Evolutionary conservation across 1,140 invertebrate species (phyloP).

Genomic region (Ceratosolen fusciceps): DNA sequence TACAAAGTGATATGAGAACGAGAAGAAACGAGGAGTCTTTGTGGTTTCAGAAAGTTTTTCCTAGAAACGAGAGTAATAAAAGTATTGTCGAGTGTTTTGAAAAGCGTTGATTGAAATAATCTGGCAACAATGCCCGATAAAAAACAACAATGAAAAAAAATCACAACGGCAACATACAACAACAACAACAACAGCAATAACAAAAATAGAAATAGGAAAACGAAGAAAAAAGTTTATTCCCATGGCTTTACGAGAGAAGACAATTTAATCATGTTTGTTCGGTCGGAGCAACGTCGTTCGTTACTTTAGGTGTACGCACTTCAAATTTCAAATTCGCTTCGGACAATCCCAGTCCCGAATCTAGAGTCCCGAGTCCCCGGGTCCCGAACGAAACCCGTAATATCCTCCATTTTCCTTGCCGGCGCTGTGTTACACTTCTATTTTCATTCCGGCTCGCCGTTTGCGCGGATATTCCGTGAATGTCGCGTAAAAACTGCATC

Average conservation of each 20-base stretch:
- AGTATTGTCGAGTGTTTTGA: not conserved
- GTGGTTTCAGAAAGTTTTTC: no score
- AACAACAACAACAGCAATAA: no score
- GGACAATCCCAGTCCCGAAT: conserved; percentile 33
- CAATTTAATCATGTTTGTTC: conserved; percentile 52
- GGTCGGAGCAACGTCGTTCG: conserved; percentile 47
- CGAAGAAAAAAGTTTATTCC: not conserved
- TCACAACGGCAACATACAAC: no score
- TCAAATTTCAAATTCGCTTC: conserved; percentile 48
- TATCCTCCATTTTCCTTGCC: conserved; percentile 52
- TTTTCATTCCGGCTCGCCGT: conserved; percentile 56
- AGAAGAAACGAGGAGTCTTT: no score
- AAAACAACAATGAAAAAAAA: no score
- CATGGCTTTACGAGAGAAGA: conserved; percentile 43
- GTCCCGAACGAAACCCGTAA: no score
- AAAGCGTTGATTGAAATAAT: conserved; percentile 7
- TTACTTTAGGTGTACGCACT: conserved; percentile 48
- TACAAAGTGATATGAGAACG: no score
- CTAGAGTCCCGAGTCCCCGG: no score
- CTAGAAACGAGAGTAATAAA: no score
- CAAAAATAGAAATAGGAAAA: no score
- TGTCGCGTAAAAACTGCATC: conserved; percentile 60
- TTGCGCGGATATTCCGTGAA: conserved; percentile 41
- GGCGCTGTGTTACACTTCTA: conserved; percentile 53
- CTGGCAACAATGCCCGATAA: conserved; percentile 22